These are phyloP conservation scores for Montipora foliosa DNA, from an alignment of 64 coral and sea anemone species.

Conservation along the genomic window DNA sequence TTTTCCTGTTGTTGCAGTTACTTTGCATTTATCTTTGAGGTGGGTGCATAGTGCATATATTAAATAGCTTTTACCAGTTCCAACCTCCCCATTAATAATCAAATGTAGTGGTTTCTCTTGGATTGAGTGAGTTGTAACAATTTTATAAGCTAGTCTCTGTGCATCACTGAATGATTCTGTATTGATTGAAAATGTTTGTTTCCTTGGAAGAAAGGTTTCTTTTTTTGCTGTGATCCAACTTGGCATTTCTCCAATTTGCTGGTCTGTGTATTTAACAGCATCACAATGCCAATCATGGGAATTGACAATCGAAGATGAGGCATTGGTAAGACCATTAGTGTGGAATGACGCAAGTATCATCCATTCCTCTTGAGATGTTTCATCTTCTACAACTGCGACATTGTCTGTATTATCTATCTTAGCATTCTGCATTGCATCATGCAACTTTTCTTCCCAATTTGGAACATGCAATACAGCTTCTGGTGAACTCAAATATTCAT, in stretches of 20 bases:
- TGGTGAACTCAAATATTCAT: slow-evolving; percentile 30
- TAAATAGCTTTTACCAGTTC: slow-evolving; percentile 21
- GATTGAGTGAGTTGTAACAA: too few species aligned
- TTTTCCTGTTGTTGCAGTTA: slow-evolving; percentile 55
- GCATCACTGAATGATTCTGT: too few species aligned
- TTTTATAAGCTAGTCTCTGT: too few species aligned
- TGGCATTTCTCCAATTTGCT: neutral
- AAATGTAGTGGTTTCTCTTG: slow-evolving; percentile 1
- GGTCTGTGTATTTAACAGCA: neutral
- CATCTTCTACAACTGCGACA: too few species aligned
- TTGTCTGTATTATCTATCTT: too few species aligned
- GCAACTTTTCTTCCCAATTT: too few species aligned
- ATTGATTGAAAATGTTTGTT: slow-evolving; percentile 34
- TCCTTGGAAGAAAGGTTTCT: slow-evolving; percentile 16
- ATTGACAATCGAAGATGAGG: slow-evolving; percentile 41
- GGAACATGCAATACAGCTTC: too few species aligned
- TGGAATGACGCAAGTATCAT: too few species aligned
- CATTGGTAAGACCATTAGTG: slow-evolving; percentile 2
- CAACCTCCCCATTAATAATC: neutral
- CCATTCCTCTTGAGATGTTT: too few species aligned
- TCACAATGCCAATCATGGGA: slow-evolving; percentile 56
- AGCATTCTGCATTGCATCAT: too few species aligned
- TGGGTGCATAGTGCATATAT: slow-evolving; percentile 21
- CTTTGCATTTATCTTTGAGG: slow-evolving; percentile 27
- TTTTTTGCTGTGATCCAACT: too few species aligned